Evolutionary conservation across 1,140 invertebrate species (phyloP).

Genomic region (Plutomurus gul): DNA sequence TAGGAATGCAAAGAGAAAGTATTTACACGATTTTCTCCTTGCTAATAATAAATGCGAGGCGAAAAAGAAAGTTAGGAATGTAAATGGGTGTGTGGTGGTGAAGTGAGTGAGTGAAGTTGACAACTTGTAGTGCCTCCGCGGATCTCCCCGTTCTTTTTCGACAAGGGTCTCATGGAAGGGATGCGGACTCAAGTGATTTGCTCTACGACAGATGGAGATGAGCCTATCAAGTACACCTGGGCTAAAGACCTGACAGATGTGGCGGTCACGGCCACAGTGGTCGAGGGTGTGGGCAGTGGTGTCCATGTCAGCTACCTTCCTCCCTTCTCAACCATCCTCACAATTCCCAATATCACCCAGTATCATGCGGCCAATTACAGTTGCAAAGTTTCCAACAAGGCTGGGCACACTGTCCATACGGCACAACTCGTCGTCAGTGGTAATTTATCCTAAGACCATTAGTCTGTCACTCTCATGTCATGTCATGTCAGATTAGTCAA

Average conservation of each 20-base stretch:
- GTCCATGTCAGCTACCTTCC: slow-evolving; percentile 56
- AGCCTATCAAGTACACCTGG: slow-evolving; percentile 66
- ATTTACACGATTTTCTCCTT: too few relatives aligned
- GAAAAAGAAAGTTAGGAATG: too few relatives aligned
- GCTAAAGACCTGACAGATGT: slow-evolving; percentile 61
- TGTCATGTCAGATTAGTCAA: neutral
- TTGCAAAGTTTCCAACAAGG: slow-evolving; percentile 60
- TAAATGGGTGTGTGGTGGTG: too few relatives aligned
- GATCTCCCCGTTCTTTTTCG: slow-evolving; percentile 66
- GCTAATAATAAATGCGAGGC: too few relatives aligned
- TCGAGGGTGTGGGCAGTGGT: slow-evolving; percentile 57
- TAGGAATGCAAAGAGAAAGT: too few relatives aligned
- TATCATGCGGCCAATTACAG: slow-evolving; percentile 58
- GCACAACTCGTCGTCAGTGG: slow-evolving; percentile 68
- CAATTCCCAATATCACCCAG: slow-evolving; percentile 50
- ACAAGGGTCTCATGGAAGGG: slow-evolving; percentile 64
- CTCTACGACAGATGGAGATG: slow-evolving; percentile 66
- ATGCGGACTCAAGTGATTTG: slow-evolving; percentile 69
- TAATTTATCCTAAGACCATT: slow-evolving; percentile 52
- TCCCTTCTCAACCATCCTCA: slow-evolving; percentile 65
- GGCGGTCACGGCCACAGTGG: slow-evolving; percentile 60
- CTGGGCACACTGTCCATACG: slow-evolving; percentile 65
- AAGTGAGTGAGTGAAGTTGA: slow-evolving; percentile 21
- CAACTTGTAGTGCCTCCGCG: slow-evolving; percentile 63
- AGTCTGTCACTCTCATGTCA: neutral